phyloP scores from a whole-genome alignment of 1,140 invertebrate genomes.

The Gyrodactylus bullatarudis region DNA sequence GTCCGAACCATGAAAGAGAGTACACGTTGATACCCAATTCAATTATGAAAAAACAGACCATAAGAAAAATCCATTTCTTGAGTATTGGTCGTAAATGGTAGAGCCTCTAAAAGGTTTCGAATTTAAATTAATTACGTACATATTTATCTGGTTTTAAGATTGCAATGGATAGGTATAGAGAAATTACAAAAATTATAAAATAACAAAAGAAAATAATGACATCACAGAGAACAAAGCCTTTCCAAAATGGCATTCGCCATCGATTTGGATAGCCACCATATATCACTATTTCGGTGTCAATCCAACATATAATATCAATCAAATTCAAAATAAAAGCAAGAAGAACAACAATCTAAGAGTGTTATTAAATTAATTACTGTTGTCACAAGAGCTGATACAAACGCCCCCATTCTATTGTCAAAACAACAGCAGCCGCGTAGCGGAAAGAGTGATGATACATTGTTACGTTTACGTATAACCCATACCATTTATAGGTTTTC shows the following conservation, averaged over 20 bases:
- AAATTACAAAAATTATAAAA: neutral
- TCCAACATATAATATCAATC: neutral
- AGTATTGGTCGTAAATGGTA: neutral
- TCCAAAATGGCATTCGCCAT: slow-evolving; percentile 1
- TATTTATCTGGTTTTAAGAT: neutral
- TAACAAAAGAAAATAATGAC: neutral
- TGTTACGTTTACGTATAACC: neutral
- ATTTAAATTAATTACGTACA: neutral
- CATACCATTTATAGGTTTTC: neutral
- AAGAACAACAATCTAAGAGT: neutral
- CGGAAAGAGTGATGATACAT: slow-evolving; percentile 1
- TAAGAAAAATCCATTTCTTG: neutral
- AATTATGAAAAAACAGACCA: neutral
- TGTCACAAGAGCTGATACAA: neutral
- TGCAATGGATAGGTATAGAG: neutral
- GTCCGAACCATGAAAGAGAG: slow-evolving; percentile 1
- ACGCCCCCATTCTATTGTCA: slow-evolving; percentile 4
- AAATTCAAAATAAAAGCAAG: neutral
- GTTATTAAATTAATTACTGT: neutral
- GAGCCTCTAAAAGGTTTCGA: neutral
- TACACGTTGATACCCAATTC: neutral
- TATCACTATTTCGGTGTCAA: neutral
- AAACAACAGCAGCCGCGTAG: slow-evolving; percentile 1
- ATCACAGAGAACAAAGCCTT: slow-evolving; percentile 5
- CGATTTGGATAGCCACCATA: neutral